A percentile compares a stretch with the other conserved stretches of the same genome.
These are phyloP conservation scores for Coilia nasus DNA, from an alignment of 2,797 vertebrate species.

Conservation along the genomic window DNA sequence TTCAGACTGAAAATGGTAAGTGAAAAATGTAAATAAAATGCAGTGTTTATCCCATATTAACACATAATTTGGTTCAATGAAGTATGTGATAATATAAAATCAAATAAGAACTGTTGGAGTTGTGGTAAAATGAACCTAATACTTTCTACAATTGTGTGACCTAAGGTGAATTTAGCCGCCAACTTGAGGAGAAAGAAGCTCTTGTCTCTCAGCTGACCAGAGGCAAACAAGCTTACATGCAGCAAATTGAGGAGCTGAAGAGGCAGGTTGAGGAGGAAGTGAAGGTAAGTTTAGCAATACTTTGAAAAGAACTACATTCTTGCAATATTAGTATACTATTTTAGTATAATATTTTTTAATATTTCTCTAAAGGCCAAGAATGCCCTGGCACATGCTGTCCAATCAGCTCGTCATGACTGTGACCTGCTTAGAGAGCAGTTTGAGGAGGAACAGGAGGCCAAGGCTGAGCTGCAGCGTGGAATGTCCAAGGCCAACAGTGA, in stretches of 20 bases:
- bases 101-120: no score
- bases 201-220: slow-evolving; percentile 87
- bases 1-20: slow-evolving; percentile 84
- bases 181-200: slow-evolving; percentile 85
- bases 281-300: slow-evolving; percentile 57
- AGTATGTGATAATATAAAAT: no score
- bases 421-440: slow-evolving; percentile 79
- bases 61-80: no score
- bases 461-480: slow-evolving; percentile 77
- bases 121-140: no score
- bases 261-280: slow-evolving; percentile 82
- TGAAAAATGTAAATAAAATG: neutral
- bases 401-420: slow-evolving; percentile 66
- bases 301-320: neutral
- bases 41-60: no score
- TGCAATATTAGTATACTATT: neutral
- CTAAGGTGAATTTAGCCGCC: slow-evolving; percentile 80
- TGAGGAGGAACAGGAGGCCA: slow-evolving; percentile 83
- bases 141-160: no score
- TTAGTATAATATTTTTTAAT: no score
- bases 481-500: slow-evolving; percentile 82
- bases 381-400: slow-evolving; percentile 14
- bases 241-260: slow-evolving; percentile 90
- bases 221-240: slow-evolving; percentile 86
- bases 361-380: slow-evolving; percentile 73